Evolutionary conservation across 1,140 invertebrate genomes (phyloP).

Genomic region (Macrotrachela quadricornifera): DNA sequence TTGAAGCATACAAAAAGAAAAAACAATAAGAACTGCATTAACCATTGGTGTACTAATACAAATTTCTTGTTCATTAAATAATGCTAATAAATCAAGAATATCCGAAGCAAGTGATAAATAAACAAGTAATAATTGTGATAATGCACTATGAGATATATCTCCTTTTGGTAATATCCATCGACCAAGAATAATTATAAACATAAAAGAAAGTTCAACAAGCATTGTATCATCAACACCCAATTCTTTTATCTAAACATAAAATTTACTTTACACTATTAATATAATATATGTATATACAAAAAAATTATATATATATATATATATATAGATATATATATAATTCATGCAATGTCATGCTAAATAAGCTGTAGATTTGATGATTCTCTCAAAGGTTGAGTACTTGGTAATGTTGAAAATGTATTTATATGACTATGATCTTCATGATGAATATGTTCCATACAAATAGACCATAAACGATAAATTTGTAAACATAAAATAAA

Average conservation of each 20-base stretch:
- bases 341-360: too few relatives aligned
- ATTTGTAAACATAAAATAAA: conserved; percentile 57
- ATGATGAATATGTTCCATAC: background rate
- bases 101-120: conserved; percentile 7
- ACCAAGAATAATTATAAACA: conserved; percentile 5
- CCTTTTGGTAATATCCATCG: conserved; percentile 9
- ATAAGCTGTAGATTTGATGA: too few relatives aligned
- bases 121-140: conserved; percentile 8
- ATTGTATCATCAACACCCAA: background rate
- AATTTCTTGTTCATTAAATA: conserved; percentile 4
- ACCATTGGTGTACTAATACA: conserved; percentile 1
- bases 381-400: too few relatives aligned
- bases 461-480: conserved; percentile 44
- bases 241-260: too few relatives aligned
- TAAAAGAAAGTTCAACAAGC: background rate
- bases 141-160: conserved; percentile 1
- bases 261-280: too few relatives aligned
- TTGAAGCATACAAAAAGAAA: conserved; percentile 7
- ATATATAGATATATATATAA: too few relatives aligned
- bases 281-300: too few relatives aligned
- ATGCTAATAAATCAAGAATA: conserved; percentile 5
- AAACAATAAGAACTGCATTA: background rate
- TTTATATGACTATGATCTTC: too few relatives aligned
- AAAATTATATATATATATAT: too few relatives aligned
- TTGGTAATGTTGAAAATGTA: too few relatives aligned